These are phyloP conservation scores for Prunella himalayana DNA, from an alignment of 2,113 vertebrate genomes.

Conservation along the genomic window DNA sequence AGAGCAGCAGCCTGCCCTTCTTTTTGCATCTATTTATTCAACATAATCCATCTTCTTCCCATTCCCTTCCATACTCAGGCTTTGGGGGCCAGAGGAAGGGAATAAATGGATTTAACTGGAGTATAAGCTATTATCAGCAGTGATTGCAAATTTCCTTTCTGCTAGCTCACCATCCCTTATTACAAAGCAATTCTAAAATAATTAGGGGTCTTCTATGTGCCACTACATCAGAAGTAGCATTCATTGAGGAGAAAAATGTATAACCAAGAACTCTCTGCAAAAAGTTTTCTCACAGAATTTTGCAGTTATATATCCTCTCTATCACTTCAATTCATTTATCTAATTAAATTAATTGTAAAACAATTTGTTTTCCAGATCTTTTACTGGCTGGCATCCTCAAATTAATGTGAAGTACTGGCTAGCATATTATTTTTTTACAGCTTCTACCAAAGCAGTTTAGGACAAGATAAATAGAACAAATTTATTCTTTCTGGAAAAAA, in stretches of 20 bases:
- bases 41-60: background rate
- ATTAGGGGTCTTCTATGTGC: background rate
- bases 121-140: background rate
- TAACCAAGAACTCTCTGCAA: background rate
- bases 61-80: background rate
- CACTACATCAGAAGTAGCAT: background rate
- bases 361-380: background rate
- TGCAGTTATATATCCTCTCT: background rate
- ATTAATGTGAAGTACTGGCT: background rate
- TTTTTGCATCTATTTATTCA: background rate
- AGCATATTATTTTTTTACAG: background rate
- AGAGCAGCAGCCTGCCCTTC: background rate
- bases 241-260: background rate
- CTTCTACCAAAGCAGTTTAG: background rate
- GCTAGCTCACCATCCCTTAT: background rate
- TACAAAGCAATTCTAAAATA: background rate
- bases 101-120: background rate
- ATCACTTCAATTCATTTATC: background rate
- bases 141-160: background rate
- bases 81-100: background rate
- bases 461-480: conserved; percentile 64
- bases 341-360: conserved; percentile 6
- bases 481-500: conserved; percentile 44
- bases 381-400: background rate
- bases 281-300: background rate